Base-by-base conservation (phyloP, 2,113 vertebrate genomes). In the Rana temporaria region DNA sequence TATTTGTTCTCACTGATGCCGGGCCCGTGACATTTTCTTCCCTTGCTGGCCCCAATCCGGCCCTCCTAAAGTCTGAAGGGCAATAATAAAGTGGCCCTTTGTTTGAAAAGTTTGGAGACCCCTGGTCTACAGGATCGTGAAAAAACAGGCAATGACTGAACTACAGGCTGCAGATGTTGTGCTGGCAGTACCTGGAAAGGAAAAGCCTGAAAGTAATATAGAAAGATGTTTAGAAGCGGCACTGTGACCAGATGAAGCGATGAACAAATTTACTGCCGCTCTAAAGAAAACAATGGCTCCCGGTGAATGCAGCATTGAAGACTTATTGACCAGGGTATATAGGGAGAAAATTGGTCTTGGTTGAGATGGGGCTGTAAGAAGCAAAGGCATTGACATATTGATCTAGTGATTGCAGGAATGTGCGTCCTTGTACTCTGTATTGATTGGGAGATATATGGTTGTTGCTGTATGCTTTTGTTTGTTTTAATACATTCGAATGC, bases 271-370 rank as follows among this genome's bases (percentile, higher is more conserved):
- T 67, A 66, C 24, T 26, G 48, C 11, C 4, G 24, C 18, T 56
- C 26, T 57, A 32, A 73, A 73, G 70, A 66, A 55, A 63, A 66
- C 76, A 78, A 32, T 79, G 14, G 56, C 56, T 52, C 17, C 69
- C 30, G 20, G 55, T 71, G 20, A 24, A 55, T 30, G 69, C 69
- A 26, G 26, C 42, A 34, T 30, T 62, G 56, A 75, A 74, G 56
- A 75, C 30, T 38, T 75, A 75, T 75, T 42, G 72, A 75, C 56
- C 70, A n/a, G 42, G 70, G 57, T 73, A 73, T n/a, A 32, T 18
- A 4, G 9, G 4, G 24, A 56, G 70, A 56, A 73, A 26, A 73
- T 64, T 77, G 74, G 42, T 30, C 70, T 66, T 66, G 63, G 38
- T 78, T 57, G 68, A 18, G 65, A 78, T 57, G 64, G 24, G 0